Conservation (phyloP, 2,888 invertebrate genomes). For the Dioctria rufipes region DNA sequence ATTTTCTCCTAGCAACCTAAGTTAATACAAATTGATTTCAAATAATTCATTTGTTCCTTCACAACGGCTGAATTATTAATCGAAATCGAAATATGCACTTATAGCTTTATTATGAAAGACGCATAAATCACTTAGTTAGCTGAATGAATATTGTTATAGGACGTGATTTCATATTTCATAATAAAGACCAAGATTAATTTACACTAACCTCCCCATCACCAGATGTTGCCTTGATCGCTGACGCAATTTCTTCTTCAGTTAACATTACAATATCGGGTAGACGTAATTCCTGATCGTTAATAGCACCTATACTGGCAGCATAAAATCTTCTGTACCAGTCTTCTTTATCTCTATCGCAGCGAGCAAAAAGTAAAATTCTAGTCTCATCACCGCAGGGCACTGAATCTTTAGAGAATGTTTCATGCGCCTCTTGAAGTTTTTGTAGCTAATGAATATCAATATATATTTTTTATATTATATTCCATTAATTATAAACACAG, state of each 20-base stretch:
- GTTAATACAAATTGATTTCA: no score
- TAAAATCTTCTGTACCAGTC: slow-evolving; percentile 70
- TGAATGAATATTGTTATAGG: no score
- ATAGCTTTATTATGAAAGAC: no score
- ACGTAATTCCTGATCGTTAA: slow-evolving; percentile 68
- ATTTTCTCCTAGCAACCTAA: neutral
- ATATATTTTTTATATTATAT: neutral
- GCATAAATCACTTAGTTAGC: neutral
- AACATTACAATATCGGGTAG: slow-evolving; percentile 66
- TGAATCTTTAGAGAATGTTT: slow-evolving; percentile 38
- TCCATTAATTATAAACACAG: neutral
- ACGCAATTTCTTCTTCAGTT: slow-evolving; percentile 66
- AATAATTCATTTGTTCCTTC: no score
- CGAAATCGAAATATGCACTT: no score
- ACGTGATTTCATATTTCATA: no score
- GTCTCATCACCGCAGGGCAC: slow-evolving; percentile 70
- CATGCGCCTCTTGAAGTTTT: slow-evolving; percentile 63
- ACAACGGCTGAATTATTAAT: no score
- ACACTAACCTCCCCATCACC: neutral
- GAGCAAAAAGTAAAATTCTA: slow-evolving; percentile 67
- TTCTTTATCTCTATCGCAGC: slow-evolving; percentile 70
- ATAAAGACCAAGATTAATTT: no score
- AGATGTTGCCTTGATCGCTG: slow-evolving; percentile 58
- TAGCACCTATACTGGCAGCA: slow-evolving; percentile 66
- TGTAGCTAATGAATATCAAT: slow-evolving; percentile 63